Evolutionary conservation across 37 sponge, comb jelly and placozoan species (phyloP), one percentile per base, ranked within the genome.

Genomic region (Diacarnus erythraeanus): DNA sequence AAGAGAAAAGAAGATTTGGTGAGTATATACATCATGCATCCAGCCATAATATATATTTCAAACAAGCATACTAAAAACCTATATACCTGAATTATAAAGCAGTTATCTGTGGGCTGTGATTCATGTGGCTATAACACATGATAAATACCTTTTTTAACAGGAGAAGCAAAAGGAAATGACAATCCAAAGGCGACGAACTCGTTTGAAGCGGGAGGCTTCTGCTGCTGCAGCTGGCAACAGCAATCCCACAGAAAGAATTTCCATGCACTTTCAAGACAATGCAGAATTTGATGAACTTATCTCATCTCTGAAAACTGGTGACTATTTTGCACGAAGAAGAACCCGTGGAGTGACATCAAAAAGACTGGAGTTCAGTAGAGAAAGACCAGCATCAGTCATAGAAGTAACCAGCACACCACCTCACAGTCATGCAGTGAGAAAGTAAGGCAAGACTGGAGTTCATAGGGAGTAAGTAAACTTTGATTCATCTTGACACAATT

Each of bases 261-360:
- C 59, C 10, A 38, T 25, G 3, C 65, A 72, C 27, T 76, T 35
- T 36, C 18, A 33, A 29, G 87, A 80, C 25, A 68, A 64, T 29
- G 82, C 81, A 57, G 92, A 94, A 30, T 77, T 94, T 73, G 95
- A 94, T 44, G 91, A 94, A 12, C 86, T 94, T 0, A 90, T 94
- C 34, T 42, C 80, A 6, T 85, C 74, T 3, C 81, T 94, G 34
- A 75, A 71, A 61, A 80, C 81, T 15, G 95, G 88, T 17, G 95
- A 90, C 8, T 76, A 57, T 57, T 71, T 84, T 38, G 63, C 73
- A 40, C 69, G 61, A 1, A 57, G 71, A 0, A 76, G 61, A 61
- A 41, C 44, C 15, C 41, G 61, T 2, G 20, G 30, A 0, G 43
- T 18, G 3, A 21, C 61, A 2, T 36, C 57, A 15, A 60, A 69